phyloP scores from a whole-genome alignment of 2,888 invertebrate species.

The Patella pellucida region DNA sequence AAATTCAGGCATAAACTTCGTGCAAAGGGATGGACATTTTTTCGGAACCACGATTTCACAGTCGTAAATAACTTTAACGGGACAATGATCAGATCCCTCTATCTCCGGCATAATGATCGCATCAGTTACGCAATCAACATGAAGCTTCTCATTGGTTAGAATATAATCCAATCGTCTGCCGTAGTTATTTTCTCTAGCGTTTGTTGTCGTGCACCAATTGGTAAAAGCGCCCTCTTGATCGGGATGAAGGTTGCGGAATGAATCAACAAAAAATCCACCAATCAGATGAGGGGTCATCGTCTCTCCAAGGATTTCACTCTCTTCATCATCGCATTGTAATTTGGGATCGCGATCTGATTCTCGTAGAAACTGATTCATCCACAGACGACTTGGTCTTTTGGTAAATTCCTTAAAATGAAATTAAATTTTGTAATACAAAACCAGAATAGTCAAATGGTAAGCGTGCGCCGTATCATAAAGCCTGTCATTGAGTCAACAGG shows the following conservation, averaged over 20 bases:
- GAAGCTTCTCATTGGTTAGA: slow-evolving; percentile 64
- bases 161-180: slow-evolving; percentile 74
- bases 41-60: slow-evolving; percentile 50
- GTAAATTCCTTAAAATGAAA: slow-evolving; percentile 53
- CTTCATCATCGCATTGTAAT: slow-evolving; percentile 34
- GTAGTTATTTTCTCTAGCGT: slow-evolving; percentile 73
- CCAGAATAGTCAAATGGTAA: no score
- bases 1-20: slow-evolving; percentile 73
- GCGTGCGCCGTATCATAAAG: no score
- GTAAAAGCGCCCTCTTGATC: slow-evolving; percentile 70
- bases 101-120: slow-evolving; percentile 63
- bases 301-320: neutral
- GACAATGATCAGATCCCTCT: slow-evolving; percentile 74
- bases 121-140: slow-evolving; percentile 44
- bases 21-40: slow-evolving; percentile 69
- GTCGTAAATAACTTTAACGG: slow-evolving; percentile 68
- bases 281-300: slow-evolving; percentile 38
- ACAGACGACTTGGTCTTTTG: slow-evolving; percentile 62
- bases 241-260: slow-evolving; percentile 72
- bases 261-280: slow-evolving; percentile 70
- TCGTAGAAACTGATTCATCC: slow-evolving; percentile 69
- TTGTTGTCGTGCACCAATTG: slow-evolving; percentile 73
- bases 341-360: slow-evolving; percentile 45
- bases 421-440: neutral
- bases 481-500: no score